Conservation (phyloP, 2,888 invertebrate species). For the Platycnemis pennipes region DNA sequence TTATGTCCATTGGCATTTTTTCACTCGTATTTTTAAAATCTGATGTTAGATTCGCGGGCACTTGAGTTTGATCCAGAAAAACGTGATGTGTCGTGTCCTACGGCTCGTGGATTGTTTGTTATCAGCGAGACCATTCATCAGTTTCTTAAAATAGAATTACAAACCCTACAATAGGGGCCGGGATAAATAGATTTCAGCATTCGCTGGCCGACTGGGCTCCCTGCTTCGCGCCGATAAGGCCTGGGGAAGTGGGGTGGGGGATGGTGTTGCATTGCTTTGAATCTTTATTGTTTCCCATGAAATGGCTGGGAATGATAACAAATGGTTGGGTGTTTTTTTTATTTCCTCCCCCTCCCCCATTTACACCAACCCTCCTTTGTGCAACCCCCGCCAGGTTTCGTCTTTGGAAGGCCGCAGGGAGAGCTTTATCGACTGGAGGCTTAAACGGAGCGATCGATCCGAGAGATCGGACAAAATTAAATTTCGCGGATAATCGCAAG, state of each 20-base stretch:
- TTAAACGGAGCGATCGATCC: background rate
- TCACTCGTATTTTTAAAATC: no score
- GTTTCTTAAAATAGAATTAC: background rate
- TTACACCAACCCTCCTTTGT: background rate
- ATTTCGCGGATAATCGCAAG: background rate
- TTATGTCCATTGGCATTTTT: no score
- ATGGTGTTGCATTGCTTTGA: background rate
- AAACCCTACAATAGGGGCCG: background rate
- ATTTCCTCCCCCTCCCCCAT: background rate
- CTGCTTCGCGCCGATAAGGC: background rate
- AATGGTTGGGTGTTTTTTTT: background rate
- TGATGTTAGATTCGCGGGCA: no score
- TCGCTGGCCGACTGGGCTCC: background rate
- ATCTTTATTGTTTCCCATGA: background rate
- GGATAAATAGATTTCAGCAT: background rate
- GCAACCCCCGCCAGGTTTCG: background rate
- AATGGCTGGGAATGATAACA: background rate
- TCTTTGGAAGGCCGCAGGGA: background rate
- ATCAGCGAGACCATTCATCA: background rate
- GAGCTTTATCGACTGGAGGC: background rate
- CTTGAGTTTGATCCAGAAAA: no score
- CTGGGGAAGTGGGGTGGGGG: background rate
- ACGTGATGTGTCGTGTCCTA: no score
- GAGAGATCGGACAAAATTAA: background rate
- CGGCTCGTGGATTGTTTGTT: background rate